phyloP scores from a whole-genome alignment of 2,888 invertebrate genomes.

The Cacoxenus indagator region DNA sequence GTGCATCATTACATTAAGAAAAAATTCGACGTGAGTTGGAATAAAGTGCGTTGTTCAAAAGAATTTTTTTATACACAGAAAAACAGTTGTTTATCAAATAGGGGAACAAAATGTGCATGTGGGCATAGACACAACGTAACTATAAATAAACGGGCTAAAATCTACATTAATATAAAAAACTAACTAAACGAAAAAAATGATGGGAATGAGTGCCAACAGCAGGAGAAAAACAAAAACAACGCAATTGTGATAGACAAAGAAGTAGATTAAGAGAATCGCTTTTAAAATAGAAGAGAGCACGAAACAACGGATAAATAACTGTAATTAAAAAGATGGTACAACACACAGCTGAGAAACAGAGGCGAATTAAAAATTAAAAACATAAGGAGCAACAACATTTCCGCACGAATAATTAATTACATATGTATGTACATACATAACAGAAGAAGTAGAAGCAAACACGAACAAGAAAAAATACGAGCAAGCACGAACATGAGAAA shows the following conservation, averaged over 20 bases:
- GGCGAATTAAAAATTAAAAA: not conserved
- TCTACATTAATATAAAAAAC: conserved; percentile 41
- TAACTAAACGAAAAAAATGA: conserved; percentile 46
- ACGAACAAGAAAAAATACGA: conserved; percentile 29
- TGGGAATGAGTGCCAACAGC: conserved; percentile 35
- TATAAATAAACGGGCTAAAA: conserved; percentile 25
- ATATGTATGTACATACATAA: not conserved
- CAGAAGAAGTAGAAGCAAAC: not conserved
- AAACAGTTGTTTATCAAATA: not conserved
- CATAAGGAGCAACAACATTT: not conserved
- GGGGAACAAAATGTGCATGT: not conserved
- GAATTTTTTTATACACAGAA: conserved; percentile 8
- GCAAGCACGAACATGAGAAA: not conserved
- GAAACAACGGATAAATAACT: conserved; percentile 11
- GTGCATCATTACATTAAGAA: not conserved
- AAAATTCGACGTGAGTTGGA: not conserved
- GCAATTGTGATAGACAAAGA: conserved; percentile 65
- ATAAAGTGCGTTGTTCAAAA: conserved; percentile 14
- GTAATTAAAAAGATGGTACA: no score
- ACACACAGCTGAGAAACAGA: not conserved
- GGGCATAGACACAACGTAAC: not conserved
- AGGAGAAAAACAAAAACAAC: conserved; percentile 55
- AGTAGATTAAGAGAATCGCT: conserved; percentile 58
- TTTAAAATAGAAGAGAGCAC: conserved; percentile 35
- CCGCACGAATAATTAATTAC: conserved; percentile 20